Conservation (phyloP, 2,888 invertebrate species). For the Deroplatys truncata region DNA sequence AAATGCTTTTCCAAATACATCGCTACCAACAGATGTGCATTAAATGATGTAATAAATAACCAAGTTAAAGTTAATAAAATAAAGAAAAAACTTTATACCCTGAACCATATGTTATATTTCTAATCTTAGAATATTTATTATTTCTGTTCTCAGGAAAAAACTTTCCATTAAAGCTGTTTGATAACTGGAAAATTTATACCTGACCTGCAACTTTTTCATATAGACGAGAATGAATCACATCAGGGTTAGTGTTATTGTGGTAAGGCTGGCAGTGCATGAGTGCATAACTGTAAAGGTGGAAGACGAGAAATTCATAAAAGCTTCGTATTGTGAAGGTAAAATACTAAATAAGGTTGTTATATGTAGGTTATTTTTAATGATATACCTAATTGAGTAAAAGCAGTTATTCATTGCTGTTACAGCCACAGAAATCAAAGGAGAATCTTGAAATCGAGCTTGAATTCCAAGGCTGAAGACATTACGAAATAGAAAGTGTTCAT, state of each 20-base stretch:
- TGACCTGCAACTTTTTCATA: background rate
- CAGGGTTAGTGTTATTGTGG: background rate
- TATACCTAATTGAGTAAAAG: no score
- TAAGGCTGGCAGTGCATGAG: background rate
- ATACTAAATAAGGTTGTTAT: no score
- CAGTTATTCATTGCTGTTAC: no score
- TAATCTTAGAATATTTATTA: no score
- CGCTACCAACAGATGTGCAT: background rate
- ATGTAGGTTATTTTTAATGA: no score
- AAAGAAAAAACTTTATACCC: background rate
- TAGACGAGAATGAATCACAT: background rate
- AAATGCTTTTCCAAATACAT: background rate
- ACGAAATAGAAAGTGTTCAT: slow-evolving; percentile 2
- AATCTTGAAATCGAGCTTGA: background rate
- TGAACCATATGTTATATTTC: background rate
- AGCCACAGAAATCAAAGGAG: background rate
- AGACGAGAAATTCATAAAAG: no score
- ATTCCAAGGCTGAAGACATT: background rate
- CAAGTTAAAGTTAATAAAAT: background rate
- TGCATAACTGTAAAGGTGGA: background rate
- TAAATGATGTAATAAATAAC: background rate
- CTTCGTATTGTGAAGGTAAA: no score
- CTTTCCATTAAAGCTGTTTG: no score
- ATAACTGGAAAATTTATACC: background rate
- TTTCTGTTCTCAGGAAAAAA: no score